Base-by-base conservation (phyloP, 2,113 vertebrate species). In the Proterorhinus semilunaris region DNA sequence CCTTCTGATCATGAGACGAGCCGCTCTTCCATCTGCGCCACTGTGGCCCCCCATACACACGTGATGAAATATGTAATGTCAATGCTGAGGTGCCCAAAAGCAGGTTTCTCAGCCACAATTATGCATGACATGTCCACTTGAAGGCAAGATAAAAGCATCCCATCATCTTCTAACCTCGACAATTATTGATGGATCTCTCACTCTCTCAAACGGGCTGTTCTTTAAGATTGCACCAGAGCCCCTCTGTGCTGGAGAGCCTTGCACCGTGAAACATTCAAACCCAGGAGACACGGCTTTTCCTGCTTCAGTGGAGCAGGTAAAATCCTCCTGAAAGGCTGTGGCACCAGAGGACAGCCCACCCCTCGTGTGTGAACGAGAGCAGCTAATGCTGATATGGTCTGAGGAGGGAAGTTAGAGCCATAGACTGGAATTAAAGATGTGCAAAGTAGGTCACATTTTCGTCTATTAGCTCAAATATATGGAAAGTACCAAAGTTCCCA, bases 281-380 rank as follows among this genome's bases (percentile, higher is more conserved):
- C 80, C 70, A 62, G 36, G 81, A 75, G 75, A 66, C 43, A 73
- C 72, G 70, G 57, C 72, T 57, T 44, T 50, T 68, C 12, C 0
- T 71, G 82, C 80, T 53, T 69, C 86, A 86, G 55, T 67, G 78
- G 72, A 87, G 80, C 82, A 78, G 72, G 58, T 77, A 62, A 62
- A 78, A 85, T 83, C 74, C 80, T 55, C 54, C 54, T 78, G 73
- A 82, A 81, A 74, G 62, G 7, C 46, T 83, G 53, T 75, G 82
- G 83, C 81, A 76, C 83, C 81, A 83, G 80, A 76, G 69, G 75
- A 81, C 9, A 63, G 53, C 11, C 53, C 53, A 55, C 17, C 16
- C 52, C 53, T 36, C 27, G 27, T 36, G 27, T 21, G 27, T 13
- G 27, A 21, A 69, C 17, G 63, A 75, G 82, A 80, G 12, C n/a